Base-by-base conservation (phyloP, 2,797 vertebrate species). In the Caiman crocodilus region DNA sequence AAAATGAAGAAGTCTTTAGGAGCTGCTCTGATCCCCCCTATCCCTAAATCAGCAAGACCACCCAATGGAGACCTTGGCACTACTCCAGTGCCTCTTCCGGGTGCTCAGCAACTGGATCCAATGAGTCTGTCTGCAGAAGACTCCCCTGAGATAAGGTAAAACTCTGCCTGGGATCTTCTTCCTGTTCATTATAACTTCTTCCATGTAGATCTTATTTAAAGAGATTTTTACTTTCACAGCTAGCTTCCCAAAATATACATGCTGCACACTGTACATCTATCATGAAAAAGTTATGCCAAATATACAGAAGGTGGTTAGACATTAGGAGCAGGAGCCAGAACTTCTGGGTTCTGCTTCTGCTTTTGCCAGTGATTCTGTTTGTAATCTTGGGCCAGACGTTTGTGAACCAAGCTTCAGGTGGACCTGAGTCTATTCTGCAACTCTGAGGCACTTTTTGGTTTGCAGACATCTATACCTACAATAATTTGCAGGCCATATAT, bases 11-110 rank as follows among this genome's bases (percentile, higher is more conserved):
- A 76, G 65, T 90, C 92, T 0, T 76, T 94, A 35, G 73, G 92
- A 11, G 57, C 4, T 1, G 2, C 83, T 6, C 57, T 97, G 92
- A 90, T 97, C 65, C 96, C 96, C 0, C 91, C 93, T 20, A 94
- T 97, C 30, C 23, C n/a, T 0, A 96, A 94, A 80, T 76, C 87
- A 1, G 63, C 12, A 1, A 74, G 5, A 16, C 13, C 69, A 2
- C 0, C 18, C 4, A 79, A 15, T 21, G 23, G 28, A 69, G 30
- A 14, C 32, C 32, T 87, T 56, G 12, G 64, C 23, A 79, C 77
- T 0, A 0, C 21, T 16, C 42, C 80, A 10, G 25, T 61, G 26
- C 71, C 59, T 65, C n/a, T 83, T 21, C 55, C 71, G 59, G 76
- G 75, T 17, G 65, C 79, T 82, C 23, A 30, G 50, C 30, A 73